Base-by-base conservation (phyloP, 1,140 invertebrate species). In the Rhagoletis zephyria region DNA sequence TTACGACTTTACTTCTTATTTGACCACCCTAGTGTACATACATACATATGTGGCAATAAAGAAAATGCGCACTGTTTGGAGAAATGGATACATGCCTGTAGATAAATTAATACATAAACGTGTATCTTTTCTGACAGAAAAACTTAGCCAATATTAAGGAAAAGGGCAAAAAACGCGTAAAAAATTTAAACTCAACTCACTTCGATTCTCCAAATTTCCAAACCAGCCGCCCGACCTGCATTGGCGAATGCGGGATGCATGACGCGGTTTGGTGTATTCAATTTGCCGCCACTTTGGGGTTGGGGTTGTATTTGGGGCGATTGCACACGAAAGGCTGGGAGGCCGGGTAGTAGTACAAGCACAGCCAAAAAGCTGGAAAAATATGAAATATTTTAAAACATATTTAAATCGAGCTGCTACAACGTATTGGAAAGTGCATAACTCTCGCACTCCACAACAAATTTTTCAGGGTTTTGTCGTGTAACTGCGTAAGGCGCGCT, bases 181-280 rank as follows among this genome's bases (percentile, higher is more conserved):
- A 65, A 14, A 14, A 1, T 42, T 42, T 74, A 4, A 16, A 3
- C 12, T 0, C 30, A 87, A 92, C 92, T 93, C 91, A 96, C 95
- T 94, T 96, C 94, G 65, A 96, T 95, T 89, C 95, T 94, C 95
- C 95, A 96, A 60, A 96, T 94, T 90, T 96, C 94, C 0, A 96
- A 89, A 1, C 95, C 95, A 6, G 95, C 94, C 61, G 93, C 90
- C 85, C 93, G 93, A 5, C 95, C 95, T 16, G 95, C 95, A 89
- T 95, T 94, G 30, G 93, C 94, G 89, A 95, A 95, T 0, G 95
- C 95, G 74, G 95, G 94, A 89, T 95, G 94, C 93, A 94, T 94
- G 30, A 94, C 89, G 89, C 91, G 87, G 48, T 65, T 89, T 30
- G 92, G 88, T 85, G 91, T 86, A 1, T 30, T 30, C 3, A 30